Base-by-base conservation (phyloP, 2,797 vertebrate species). In the Malacoraja senta region DNA sequence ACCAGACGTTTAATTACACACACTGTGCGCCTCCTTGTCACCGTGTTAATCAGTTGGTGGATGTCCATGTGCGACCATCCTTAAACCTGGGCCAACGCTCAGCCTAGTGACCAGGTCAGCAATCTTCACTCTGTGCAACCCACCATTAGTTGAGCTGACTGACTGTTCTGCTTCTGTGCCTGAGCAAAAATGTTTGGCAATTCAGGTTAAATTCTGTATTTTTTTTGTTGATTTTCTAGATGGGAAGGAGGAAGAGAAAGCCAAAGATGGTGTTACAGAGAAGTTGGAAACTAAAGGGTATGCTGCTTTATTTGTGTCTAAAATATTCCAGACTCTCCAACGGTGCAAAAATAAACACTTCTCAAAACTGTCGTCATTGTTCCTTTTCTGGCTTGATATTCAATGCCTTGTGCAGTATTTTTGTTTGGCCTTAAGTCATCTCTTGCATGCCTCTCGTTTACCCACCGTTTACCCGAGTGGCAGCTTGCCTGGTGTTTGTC, bases 261-360 rank as follows among this genome's bases (percentile, higher is more conserved):
- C 96, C 72, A 97, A 98, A 94, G 98, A 99, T 92, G 90, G 90
- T 53, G 71, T 76, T 92, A 24, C 90, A 93, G 98, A 99, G 93
- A 99, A 98, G 95, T 97, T 97, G 96, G 98, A 99, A 94, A 97
- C 97, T 93, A 98, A 98, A 96, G 97, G 98, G 99, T 99, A 95
- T 97, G 96, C 24, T 53, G 32, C 71, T 76, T 76, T 53, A 26
- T 84, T 76, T 12, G 10, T 91, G 35, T 91, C 0, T 91, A 44
- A 29, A 76, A 9, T 76, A 68, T 68, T 65, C 63, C 58, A 88
- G 26, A n/a, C 19, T 35, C 15, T 86, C 32, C 68, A 19, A 32
- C 63, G 35, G n/a, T n/a, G 2, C 17, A 19, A 35, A 68, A 88
- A 35, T 88, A 35, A 88, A 88, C 17, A 65, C 12, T 8, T 88